These are phyloP conservation scores for Portunus trituberculatus DNA, from an alignment of 1,140 invertebrate genomes.

Conservation along the genomic window DNA sequence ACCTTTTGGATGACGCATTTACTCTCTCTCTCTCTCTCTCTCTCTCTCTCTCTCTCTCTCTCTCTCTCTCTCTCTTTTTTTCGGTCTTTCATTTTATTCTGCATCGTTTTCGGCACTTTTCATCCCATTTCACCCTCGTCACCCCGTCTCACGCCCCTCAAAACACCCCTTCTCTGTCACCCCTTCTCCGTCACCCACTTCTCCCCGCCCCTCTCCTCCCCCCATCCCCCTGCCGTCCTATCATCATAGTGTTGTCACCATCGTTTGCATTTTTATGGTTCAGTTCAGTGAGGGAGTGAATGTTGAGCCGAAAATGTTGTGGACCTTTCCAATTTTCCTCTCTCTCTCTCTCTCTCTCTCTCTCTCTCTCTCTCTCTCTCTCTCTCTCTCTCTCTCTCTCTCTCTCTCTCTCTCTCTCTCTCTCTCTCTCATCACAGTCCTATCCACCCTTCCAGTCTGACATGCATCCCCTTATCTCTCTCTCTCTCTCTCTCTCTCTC, in stretches of 20 bases:
- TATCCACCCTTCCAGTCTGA: too few relatives aligned
- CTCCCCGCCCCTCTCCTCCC: neutral
- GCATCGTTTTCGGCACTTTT: neutral
- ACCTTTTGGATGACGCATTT: too few relatives aligned
- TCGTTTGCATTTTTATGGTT: slow-evolving; percentile 38
- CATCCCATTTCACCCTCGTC: neutral
- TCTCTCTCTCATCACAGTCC: too few relatives aligned
- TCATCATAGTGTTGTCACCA: neutral
- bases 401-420: neutral
- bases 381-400: neutral
- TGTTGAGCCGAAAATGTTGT: neutral
- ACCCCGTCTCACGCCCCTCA: too few relatives aligned
- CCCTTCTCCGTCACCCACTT: neutral
- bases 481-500: neutral
- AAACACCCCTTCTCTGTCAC: too few relatives aligned
- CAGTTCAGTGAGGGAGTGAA: neutral
- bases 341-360: neutral
- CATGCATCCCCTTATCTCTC: neutral
- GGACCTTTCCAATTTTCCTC: neutral
- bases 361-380: slow-evolving; percentile 28
- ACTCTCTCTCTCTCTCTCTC: neutral
- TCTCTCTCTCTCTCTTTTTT: neutral
- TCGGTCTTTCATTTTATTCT: neutral
- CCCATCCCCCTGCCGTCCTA: neutral
- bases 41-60: neutral